phyloP scores from a whole-genome alignment of 2,113 vertebrate species.

The Mobula hypostoma region DNA sequence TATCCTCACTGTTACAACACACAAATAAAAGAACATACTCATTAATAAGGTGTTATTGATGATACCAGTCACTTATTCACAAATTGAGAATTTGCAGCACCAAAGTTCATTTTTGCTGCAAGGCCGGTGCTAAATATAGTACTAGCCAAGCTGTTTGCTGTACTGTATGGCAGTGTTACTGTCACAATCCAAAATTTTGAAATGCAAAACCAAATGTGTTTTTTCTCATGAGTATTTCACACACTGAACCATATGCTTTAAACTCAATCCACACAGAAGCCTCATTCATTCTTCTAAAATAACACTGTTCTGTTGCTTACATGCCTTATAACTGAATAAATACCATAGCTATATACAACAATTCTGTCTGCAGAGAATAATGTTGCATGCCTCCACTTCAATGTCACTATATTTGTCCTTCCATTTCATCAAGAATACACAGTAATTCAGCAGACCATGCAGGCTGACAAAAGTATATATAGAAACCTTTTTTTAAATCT shows the following conservation, averaged over 20 bases:
- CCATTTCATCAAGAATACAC: neutral
- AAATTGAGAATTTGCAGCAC: neutral
- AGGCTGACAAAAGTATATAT: neutral
- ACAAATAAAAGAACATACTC: neutral
- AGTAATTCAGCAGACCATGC: neutral
- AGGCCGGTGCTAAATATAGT: neutral
- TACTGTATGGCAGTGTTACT: neutral
- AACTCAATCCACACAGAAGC: neutral
- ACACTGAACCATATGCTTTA: neutral
- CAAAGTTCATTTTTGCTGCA: neutral
- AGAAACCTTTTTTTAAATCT: neutral
- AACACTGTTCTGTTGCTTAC: neutral
- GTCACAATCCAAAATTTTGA: neutral
- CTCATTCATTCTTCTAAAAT: neutral
- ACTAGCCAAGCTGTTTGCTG: neutral
- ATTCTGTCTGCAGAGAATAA: neutral
- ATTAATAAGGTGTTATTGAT: neutral
- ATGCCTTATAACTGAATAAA: neutral
- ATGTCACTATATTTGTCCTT: neutral
- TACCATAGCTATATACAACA: neutral
- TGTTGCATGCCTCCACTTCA: neutral
- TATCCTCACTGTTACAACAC: neutral
- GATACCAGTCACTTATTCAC: neutral
- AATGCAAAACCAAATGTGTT: neutral
- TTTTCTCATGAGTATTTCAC: neutral